Evolutionary conservation across 2,797 vertebrate genomes (phyloP), one percentile per base, ranked within the genome.

Genomic region (Lindbergichthys nudifrons): DNA sequence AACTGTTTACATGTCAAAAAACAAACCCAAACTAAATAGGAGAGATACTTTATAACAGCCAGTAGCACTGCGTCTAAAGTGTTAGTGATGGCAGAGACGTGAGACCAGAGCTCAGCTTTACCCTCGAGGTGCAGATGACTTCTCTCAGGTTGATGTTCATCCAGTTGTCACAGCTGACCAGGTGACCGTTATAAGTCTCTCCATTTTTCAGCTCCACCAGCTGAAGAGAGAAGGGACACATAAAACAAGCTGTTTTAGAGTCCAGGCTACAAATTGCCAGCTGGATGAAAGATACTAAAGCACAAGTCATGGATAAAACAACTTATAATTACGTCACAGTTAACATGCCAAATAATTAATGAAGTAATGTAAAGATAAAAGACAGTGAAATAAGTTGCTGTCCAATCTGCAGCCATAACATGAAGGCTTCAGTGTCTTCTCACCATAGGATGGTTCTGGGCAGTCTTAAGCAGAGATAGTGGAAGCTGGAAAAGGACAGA

Each of bases 91-190:
- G 16, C 19, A 73, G 18, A 65, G 16, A 46, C 48, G 13, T n/a
- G 3, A 69, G 2, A 58, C 3, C 30, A 45, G 8, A 64, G n/a
- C 3, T 42, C 12, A 18, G 53, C 13, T 65, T 94, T 94, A 99
- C 97, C 96, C 98, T 93, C 0, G 98, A 99, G 0, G 97, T 99
- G 90, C 98, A 99, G 92, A 99, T 99, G 67, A 99, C 98, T 93
- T 99, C 98, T 26, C 98, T 94, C 54, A 99, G 93, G 91, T 98
- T 99, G 86, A 99, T 99, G 92, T 99, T 99, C 98, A 99, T 99
- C 98, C 98, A 99, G 94, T 99, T 99, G 91, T 99, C 98, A 3
- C 98, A 99, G 93, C 97, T 99, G 81, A 99, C 98, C 92, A 99
- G 87, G 85, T 99, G 98, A 5, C 98, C 98, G 0, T 99, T 99